phyloP scores from a whole-genome alignment of 2,888 invertebrate genomes.

The Polydesmus complanatus region DNA sequence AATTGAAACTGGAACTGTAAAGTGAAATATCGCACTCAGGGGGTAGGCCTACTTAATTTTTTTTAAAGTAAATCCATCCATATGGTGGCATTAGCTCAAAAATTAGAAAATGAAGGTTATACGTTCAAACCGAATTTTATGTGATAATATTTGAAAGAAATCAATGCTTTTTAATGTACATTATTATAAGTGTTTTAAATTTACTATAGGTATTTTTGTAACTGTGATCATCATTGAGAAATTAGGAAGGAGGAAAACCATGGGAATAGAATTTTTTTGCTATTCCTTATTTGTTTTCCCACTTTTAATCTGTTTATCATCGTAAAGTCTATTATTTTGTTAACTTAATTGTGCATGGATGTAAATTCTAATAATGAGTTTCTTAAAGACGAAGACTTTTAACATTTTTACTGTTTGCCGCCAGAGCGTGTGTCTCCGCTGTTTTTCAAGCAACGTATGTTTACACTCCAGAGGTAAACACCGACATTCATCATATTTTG shows the following conservation, averaged over 20 bases:
- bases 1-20: too few species aligned
- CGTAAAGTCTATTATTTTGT: conserved; percentile 23
- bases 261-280: conserved; percentile 80
- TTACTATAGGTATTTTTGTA: conserved; percentile 60
- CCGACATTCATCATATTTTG: conserved; percentile 24
- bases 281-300: conserved; percentile 54
- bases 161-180: too few species aligned
- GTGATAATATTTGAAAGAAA: too few species aligned
- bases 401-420: conserved; percentile 70
- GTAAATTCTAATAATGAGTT: conserved; percentile 19
- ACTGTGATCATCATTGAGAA: conserved; percentile 80
- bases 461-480: conserved; percentile 72
- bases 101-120: too few species aligned
- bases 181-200: too few species aligned
- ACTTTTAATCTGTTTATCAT: conserved; percentile 53
- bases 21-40: too few species aligned
- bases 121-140: too few species aligned
- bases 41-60: too few species aligned
- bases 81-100: too few species aligned
- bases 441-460: conserved; percentile 91
- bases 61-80: too few species aligned
- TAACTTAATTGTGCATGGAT: background rate
- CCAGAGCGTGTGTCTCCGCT: conserved; percentile 82
- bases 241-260: conserved; percentile 78
- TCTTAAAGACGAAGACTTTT: conserved; percentile 52